Conservation (phyloP, 2,113 vertebrate genomes). For the Numida meleagris region DNA sequence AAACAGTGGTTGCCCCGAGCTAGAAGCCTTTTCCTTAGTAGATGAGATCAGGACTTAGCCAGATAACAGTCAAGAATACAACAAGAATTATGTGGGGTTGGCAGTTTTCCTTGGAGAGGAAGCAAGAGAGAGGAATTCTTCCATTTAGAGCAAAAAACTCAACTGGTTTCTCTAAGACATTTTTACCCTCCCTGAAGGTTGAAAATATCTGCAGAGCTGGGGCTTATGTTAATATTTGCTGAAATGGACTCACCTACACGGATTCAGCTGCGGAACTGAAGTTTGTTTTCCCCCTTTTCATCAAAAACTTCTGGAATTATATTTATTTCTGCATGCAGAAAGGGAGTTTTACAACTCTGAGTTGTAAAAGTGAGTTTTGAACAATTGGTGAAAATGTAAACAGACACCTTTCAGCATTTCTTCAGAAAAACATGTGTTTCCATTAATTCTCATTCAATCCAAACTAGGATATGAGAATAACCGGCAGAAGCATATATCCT, state of each 20-base stretch:
- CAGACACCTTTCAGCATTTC: neutral
- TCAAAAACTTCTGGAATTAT: conserved; percentile 44
- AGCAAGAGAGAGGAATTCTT: neutral
- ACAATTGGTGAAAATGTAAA: conserved; percentile 41
- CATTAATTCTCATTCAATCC: conserved; percentile 46
- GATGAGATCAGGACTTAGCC: conserved; percentile 24
- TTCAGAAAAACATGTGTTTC: conserved; percentile 5
- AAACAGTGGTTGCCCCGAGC: neutral
- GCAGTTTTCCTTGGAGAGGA: conserved; percentile 21
- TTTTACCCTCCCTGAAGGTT: neutral
- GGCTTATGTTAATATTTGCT: conserved; percentile 28
- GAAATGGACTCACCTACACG: conserved; percentile 12
- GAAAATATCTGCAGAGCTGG: neutral
- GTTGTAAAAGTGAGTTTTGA: conserved; percentile 45
- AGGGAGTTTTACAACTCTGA: conserved; percentile 27
- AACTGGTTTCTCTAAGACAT: neutral
- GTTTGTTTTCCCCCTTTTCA: conserved; percentile 15
- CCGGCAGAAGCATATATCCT: conserved; percentile 34
- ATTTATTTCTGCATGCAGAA: conserved; percentile 32
- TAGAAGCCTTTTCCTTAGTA: neutral
- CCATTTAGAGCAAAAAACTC: neutral
- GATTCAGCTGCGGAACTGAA: neutral
- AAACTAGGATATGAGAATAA: conserved; percentile 29
- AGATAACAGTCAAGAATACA: neutral
- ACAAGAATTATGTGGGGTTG: conserved; percentile 28